Conservation (phyloP, 2,888 invertebrate species). For the Rambutsinella grinnellia region DNA sequence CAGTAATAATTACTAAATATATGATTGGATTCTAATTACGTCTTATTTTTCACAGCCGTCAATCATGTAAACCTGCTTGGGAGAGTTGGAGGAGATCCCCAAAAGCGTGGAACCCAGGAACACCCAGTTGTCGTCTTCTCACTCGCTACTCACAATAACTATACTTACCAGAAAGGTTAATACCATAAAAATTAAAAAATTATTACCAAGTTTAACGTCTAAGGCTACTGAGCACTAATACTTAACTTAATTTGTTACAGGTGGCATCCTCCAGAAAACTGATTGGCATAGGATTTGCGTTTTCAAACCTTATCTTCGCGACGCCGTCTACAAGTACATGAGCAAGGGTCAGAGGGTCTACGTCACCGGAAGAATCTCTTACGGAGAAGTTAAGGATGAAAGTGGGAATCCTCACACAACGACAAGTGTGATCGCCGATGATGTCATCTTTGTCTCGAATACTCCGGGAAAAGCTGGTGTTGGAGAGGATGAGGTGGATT, state of each 20-base stretch:
- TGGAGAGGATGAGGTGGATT: constrained; percentile 25
- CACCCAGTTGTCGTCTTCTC: constrained; percentile 92
- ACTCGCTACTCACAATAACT: constrained; percentile 89
- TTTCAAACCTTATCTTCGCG: constrained; percentile 86
- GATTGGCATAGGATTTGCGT: constrained; percentile 93
- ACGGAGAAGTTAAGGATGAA: constrained; percentile 86
- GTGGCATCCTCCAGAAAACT: constrained; percentile 85
- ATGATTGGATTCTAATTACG: background rate
- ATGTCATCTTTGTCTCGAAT: constrained; percentile 83
- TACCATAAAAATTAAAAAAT: too few relatives aligned
- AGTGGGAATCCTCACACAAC: constrained; percentile 79
- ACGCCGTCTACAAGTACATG: constrained; percentile 82
- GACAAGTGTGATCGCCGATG: constrained; percentile 89
- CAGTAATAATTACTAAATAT: background rate
- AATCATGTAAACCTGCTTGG: constrained; percentile 89
- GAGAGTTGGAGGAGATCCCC: constrained; percentile 89
- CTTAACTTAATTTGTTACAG: constrained; percentile 70
- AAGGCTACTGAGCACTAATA: too few relatives aligned
- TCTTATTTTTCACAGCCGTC: constrained; percentile 73
- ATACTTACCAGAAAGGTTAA: constrained; percentile 75
- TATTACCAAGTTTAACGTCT: too few relatives aligned
- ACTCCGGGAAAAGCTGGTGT: background rate
- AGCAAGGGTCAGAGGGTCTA: constrained; percentile 89
- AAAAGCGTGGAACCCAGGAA: constrained; percentile 83
- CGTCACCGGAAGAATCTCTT: constrained; percentile 85